Base-by-base conservation (phyloP, 2,113 vertebrate species). In the Ancistrus triradiatus region DNA sequence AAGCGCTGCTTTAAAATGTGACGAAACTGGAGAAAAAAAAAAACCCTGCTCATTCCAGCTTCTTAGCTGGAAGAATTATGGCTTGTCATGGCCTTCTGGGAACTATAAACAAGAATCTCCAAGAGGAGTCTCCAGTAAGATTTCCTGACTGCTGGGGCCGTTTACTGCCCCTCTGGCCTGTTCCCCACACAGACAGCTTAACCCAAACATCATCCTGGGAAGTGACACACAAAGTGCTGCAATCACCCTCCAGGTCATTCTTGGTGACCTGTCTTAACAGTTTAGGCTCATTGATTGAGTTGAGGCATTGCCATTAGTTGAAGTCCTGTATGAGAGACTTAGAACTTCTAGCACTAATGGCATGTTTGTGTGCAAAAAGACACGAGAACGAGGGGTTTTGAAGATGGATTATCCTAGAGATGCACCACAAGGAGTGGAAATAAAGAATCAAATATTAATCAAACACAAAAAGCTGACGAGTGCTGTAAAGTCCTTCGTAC, bases 141-240 rank as follows among this genome's bases (percentile, higher is more conserved):
- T 48, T 56, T 48, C 70, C 61, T 78, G 71, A 66, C 77, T 74
- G 65, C 71, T 71, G 67, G 74, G 82, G 77, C 78, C 77, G 77
- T 79, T 64, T 78, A 78, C 72, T 31, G 56, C 52, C 58, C 51
- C 4, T 1, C 52, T 27, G 63, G 51, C 21, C 17, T 62, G 74
- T 71, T 72, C 71, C 62, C 71, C 69, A 72, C 43, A 48, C 17
- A 66, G 71, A 65, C 69, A 71, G 73, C 70, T 65, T 73, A 84
- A 83, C 79, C 79, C 82, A 85, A 85, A 87, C 80, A 85, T 78
- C 77, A 53, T 70, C 81, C 25, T 3, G 18, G 22, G 28, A 51
- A 44, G 31, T 49, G 52, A 50, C 63, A 59, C 62, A 57, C 56
- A 57, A 56, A 49, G 49, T 42, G 33, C 31, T 48, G 28, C 33